Percentiles rank a stretch among this genome's conserved stretches.
phyloP scores from a whole-genome alignment of 2,113 vertebrate genomes.

The Pipa parva region DNA sequence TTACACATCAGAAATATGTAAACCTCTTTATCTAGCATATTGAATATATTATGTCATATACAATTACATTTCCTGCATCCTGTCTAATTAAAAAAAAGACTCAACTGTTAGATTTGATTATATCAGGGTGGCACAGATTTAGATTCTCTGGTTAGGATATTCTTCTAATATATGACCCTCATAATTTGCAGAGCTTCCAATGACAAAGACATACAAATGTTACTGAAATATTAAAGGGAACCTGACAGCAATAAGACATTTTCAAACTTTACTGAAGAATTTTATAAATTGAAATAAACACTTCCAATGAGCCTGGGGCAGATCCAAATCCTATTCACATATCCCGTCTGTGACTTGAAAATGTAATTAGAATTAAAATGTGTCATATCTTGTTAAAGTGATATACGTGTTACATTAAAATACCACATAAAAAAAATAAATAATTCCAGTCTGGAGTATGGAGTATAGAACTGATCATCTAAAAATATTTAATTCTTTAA shows the following conservation, averaged over 20 bases:
- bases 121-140: too few relatives aligned
- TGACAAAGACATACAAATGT: constrained; percentile 16
- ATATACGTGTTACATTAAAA: constrained; percentile 8
- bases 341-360: constrained; percentile 9
- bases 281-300: constrained; percentile 35
- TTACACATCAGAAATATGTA: too few relatives aligned
- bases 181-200: neutral
- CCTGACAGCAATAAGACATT: constrained; percentile 12
- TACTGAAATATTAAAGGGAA: neutral
- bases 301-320: constrained; percentile 22
- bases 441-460: too few relatives aligned
- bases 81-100: too few relatives aligned
- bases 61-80: too few relatives aligned
- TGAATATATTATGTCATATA: too few relatives aligned
- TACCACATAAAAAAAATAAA: too few relatives aligned
- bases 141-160: too few relatives aligned
- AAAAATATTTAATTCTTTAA: too few relatives aligned
- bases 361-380: constrained; percentile 9
- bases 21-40: too few relatives aligned
- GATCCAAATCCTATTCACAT: constrained; percentile 15
- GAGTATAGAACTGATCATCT: too few relatives aligned
- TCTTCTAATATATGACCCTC: neutral
- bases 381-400: constrained; percentile 16
- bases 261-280: constrained; percentile 29
- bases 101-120: too few relatives aligned